Evolutionary conservation across 2,797 vertebrate genomes (phyloP), one percentile per base, ranked within the genome.

Genomic region (Rhynchonycteris naso): DNA sequence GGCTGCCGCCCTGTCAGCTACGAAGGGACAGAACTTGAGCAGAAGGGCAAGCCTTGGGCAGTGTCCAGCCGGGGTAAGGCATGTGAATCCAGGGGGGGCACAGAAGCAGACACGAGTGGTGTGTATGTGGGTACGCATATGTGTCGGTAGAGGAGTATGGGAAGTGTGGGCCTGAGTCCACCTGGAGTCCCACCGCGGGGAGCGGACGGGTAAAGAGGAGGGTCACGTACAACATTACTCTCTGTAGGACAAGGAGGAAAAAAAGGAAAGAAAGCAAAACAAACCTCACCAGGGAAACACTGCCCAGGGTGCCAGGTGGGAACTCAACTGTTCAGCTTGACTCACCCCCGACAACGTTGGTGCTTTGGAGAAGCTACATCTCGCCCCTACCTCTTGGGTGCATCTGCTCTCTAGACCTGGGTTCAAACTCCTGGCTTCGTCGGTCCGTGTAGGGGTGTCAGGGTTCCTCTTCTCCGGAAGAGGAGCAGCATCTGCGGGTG

Each of bases 401-500:
- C 65, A n/a, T 71, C 0, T 7, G 71, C 81, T 82, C 22, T 93
- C 74, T 47, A 72, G 76, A 68, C 33, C 0, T 0, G 26, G 54
- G 21, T 54, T 80, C 61, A 26, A n/a, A 28, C 35, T 33, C 50
- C 71, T 1, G 2, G 65, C 71, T 86, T 66, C 1, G 19, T 71
- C 82, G 63, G 89, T n/a, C 79, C 33, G 2, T 0, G 38, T 2
- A n/a, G 13, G 47, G 47, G 30, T 52, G 47, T 22, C 11, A 75
- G 90, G 83, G 10, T 90, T 79, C 61, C 80, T 95, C 94, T 90
- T 28, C 72, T 35, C 12, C 71, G 94, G 86, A 56, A 71, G 90
- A 90, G 54, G 79, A 97, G 95, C 89, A 96, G 96, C 94, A 82
- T 50, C 38, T 30, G 80, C 86, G 59, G 82, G 68, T 18, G 26